Base-by-base conservation (phyloP, 2,888 invertebrate species). In the Platypus cylindrus region DNA sequence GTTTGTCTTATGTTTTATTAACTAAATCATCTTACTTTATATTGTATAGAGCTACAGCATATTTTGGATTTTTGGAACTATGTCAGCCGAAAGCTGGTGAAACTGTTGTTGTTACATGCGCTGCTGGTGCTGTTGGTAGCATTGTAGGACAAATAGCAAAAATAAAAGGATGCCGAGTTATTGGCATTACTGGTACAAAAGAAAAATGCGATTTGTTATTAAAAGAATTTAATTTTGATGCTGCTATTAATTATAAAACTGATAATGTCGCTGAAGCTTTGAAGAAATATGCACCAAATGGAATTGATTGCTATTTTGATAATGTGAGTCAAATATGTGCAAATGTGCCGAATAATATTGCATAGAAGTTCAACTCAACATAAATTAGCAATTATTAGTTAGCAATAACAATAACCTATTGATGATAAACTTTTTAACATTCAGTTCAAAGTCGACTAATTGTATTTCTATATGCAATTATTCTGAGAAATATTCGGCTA, bases 141-240 rank as follows among this genome's bases (percentile, higher is more conserved):
- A 68, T 77, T 31, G 83, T 81, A 18, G 83, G 83, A 2, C 84
- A 84, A 65, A 78, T 85, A 43, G 83, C 73, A 2, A 83, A 82
- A 36, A 14, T 43, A 12, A 43, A 37, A 30, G 43, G 75, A 9
- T 74, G 78, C 47, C 67, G 59, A 36, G 80, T 80, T 1, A 73
- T 83, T 44, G 83, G 80, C 3, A 71, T 78, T 46, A 73, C 78
- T 11, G 81, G 82, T 2, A 67, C 73, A 3, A 73, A 79, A 45
- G 74, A 71, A 11, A 83, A 84, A 63, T 74, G 75, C 44, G 61
- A 70, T 41, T 81, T 77, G 77, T 36, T 55, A 20, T 55, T 80
- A 13, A 65, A 74, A 12, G 71, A 73, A 32, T 55, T 80, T 2
- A 73, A 73, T 3, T 81, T 80, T 51, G 76, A 83, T 53, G 57